These are phyloP conservation scores for Thalassarche chlororhynchos DNA, from an alignment of 2,113 vertebrate species.

Conservation along the genomic window DNA sequence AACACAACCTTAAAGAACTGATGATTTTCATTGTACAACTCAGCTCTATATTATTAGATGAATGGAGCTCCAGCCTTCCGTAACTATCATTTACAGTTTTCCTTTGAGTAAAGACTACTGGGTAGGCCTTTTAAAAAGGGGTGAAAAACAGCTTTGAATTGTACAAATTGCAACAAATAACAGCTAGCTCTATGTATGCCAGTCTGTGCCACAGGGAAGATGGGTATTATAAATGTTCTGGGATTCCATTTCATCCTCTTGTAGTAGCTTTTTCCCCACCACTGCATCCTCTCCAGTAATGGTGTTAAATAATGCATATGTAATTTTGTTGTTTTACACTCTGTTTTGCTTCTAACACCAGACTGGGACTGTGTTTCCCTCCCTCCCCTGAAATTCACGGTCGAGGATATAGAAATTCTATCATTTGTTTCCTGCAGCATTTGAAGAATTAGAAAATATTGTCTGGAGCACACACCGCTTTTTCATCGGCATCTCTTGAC, in stretches of 20 bases:
- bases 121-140: not conserved
- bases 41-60: not conserved
- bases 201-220: slow-evolving; percentile 46
- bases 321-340: slow-evolving; percentile 39
- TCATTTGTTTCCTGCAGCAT: slow-evolving; percentile 23
- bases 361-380: not conserved
- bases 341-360: not conserved
- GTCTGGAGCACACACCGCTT: slow-evolving; percentile 27
- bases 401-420: not conserved
- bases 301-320: slow-evolving; percentile 60
- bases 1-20: not conserved
- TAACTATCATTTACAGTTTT: not conserved
- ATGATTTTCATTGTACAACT: not conserved
- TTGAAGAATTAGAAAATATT: slow-evolving; percentile 28
- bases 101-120: not conserved
- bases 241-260: slow-evolving; percentile 19
- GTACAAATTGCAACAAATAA: slow-evolving; percentile 23
- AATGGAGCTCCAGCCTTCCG: not conserved
- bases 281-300: slow-evolving; percentile 47
- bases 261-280: not conserved
- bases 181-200: not conserved
- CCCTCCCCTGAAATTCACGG: not conserved
- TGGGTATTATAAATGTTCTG: slow-evolving; percentile 9
- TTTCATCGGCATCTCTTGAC: slow-evolving; percentile 10
- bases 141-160: slow-evolving; percentile 13